Base-by-base conservation (phyloP, 2,113 vertebrate genomes). In the Beaufortia kweichowensis region DNA sequence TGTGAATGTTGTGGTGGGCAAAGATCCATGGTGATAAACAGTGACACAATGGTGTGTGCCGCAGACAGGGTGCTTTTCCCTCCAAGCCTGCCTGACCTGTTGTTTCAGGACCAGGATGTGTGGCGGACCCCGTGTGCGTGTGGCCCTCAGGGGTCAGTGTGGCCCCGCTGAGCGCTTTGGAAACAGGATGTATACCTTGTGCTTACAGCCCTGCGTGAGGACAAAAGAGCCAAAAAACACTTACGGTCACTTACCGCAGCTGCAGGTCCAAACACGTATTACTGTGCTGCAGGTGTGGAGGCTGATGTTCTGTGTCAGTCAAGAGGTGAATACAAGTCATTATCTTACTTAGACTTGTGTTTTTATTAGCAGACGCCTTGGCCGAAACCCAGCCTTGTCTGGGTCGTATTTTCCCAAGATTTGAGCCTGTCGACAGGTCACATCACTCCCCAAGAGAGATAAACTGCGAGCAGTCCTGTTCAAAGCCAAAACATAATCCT, bases 1-100 rank as follows among this genome's bases (percentile, higher is more conserved):
- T 78, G 79, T 75, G 67, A 83, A 82, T 81, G 67, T 82, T 81
- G 77, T 77, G 66, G 69, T 72, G 67, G 63, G 78, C 81, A 85
- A 41, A 75, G 60, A 80, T 83, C 79, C 77, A 75, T 41, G 31
- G 62, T 48, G 62, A 79, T 83, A 81, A 85, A 82, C 50, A 78
- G 28, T 72, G 55, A 65, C 70, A 81, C 78, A 78, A 72, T 79
- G 57, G 59, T 56, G 56, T 12, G 67, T 29, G 70, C 35, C 35
- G 26, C 56, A 64, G 43, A n/a, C 69, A 26, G 69, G 77, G 29
- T 59, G 35, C 46, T 55, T 39, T 62, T 77, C 68, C 75, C 64
- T 72, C 67, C 28, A 8, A 11, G 35, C 14, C 24, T 28, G 75
- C 53, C 75, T 82, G 76, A 74, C 63, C 78, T 79, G 73, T 76